Base-by-base conservation (phyloP, 2,113 vertebrate species). In the Scartelaos histophorus region DNA sequence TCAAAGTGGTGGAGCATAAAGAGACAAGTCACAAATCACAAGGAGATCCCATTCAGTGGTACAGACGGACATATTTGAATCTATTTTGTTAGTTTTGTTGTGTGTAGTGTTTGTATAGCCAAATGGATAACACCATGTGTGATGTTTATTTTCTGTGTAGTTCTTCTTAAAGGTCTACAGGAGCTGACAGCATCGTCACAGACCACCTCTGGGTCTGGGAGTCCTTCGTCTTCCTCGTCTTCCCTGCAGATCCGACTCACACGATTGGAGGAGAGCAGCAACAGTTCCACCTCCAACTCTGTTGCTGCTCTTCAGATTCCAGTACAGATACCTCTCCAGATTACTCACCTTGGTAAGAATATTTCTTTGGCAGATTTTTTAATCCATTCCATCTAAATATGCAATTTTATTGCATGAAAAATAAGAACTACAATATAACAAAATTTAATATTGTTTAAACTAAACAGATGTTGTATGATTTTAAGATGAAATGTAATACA, bases 1-100 rank as follows among this genome's bases (percentile, higher is more conserved):
- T 99, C 97, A 76, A 99, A 99, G 95, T 99, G 98, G 98, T 99
- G 98, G 98, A 98, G 96, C 82, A 97, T 99, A 90, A 99, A 99
- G 93, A 96, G 97, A 79, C 97, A 98, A 92, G 97, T 99, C 67
- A 92, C 96, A 89, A 99, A 98, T 91, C 97, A 99, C 93, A 99
- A 98, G 87, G 97, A 97, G 46, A 95, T 99, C 81, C 96, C 96
- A 0, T 98, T 98, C 62, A 90, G 67, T 38, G 88, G 90, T 92
- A 86, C 64, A 54, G 15, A 12, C 46, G 3, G 19, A n/a, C 7
- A 11, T n/a, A 21, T 62, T 38, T 67, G 24, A 71, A 24, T n/a
- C 13, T 15, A 46, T 15, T 11, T 51, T 62, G 17, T 66, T 46
- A 3, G 22, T 13, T 2, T 13, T 13, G 4, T 21, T 66, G 51